Evolutionary conservation across 2,888 invertebrate species (phyloP), one percentile per base, ranked within the genome.

Genomic region (Tryphoninae sp.): DNA sequence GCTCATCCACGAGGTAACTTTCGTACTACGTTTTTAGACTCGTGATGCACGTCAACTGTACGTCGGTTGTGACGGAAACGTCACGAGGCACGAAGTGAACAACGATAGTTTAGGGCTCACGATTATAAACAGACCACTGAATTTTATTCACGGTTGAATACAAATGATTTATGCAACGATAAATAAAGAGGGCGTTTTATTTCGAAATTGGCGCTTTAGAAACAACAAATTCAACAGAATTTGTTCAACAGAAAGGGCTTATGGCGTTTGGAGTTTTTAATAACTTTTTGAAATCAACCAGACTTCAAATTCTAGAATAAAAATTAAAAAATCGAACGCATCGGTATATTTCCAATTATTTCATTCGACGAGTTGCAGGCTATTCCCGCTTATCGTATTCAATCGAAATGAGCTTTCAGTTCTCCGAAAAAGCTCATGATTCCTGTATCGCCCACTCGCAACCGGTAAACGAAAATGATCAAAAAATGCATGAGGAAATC

Each of bases 1-100:
- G 73, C 65, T 73, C 76, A 73, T 53, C 69, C 78, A 69, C 78
- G 78, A 84, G 72, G 73, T 33, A 75, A 45, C 77, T 81, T 83
- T 80, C 23, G 55, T 53, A 22, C 64, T 59, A 58, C 23, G 45
- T 59, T 72, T 69, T 73, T 23, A n/a, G 23, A 26, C 61, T 53
- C 68, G 55, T 58, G 33, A 33, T 33, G 8, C 42, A 71, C 51
- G 33, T 33, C 33, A 6, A 23, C 68, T 23, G 11, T 16, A 40
- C 61, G 33, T 72, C 19, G 33, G 11, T 22, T 22, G 55, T 59
- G 33, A 59, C 64, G 23, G 65, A 51, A 81, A 78, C 71, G 69
- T 78, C 74, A 61, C 45, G 49, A 42, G 53, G 40, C 58, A 68
- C 72, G 72, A 65, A 64, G 72, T 76, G 61, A 67, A 55, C 61